Conservation (phyloP, 2,888 invertebrate species). For the Leuctra nigra region DNA sequence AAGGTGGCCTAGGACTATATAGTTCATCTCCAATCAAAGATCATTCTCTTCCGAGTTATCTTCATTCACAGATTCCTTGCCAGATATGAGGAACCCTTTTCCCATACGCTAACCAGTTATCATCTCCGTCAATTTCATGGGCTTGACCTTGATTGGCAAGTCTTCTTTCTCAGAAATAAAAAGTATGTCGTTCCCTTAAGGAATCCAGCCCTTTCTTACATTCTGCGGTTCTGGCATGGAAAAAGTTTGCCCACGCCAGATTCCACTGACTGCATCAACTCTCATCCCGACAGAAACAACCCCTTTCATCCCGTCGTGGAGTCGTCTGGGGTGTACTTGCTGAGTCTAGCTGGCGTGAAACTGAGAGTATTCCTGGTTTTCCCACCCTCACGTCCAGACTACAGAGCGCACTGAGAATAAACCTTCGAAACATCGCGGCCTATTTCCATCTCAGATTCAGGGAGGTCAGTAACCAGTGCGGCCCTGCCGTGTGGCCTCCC, state of each 20-base stretch:
- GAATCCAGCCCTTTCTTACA: background rate
- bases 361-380: too few relatives aligned
- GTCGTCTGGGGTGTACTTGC: background rate
- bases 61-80: background rate
- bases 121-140: background rate
- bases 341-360: too few relatives aligned
- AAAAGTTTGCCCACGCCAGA: background rate
- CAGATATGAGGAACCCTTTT: background rate
- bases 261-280: background rate
- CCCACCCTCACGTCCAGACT: too few relatives aligned
- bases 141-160: constrained; percentile 1
- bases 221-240: background rate
- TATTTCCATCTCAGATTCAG: background rate
- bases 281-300: background rate
- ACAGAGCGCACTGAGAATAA: too few relatives aligned
- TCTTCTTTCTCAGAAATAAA: background rate
- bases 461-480: background rate
- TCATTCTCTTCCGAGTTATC: constrained; percentile 4
- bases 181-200: background rate
- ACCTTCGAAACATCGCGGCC: too few relatives aligned
- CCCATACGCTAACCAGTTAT: background rate
- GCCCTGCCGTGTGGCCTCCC: background rate
- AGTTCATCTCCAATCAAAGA: constrained; percentile 11
- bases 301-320: background rate
- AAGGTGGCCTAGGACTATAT: constrained; percentile 16